Conservation (phyloP, 2,888 invertebrate genomes). For the Macrophya alboannulata region DNA sequence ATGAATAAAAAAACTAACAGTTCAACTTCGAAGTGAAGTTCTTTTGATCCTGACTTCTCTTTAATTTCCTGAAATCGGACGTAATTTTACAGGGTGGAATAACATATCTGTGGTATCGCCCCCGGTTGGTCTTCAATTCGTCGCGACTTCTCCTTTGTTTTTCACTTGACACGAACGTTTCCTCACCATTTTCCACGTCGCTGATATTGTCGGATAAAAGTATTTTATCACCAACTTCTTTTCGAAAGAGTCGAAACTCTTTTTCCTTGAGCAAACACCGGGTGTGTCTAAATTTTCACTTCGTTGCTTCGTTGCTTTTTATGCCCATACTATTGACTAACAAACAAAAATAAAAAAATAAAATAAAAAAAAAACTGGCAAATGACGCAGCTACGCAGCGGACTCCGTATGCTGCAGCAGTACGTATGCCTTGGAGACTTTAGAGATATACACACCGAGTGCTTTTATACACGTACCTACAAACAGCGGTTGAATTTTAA, state of each 20-base stretch:
- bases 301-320: slow-evolving; percentile 9
- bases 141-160: slow-evolving; percentile 1
- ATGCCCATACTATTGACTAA: not conserved
- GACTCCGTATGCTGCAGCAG: not conserved
- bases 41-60: not conserved
- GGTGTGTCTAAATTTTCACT: slow-evolving; percentile 43
- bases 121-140: not conserved
- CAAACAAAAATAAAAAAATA: not conserved
- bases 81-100: slow-evolving; percentile 21
- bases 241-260: slow-evolving; percentile 27
- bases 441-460: not conserved
- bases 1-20: too few species aligned
- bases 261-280: slow-evolving; percentile 40
- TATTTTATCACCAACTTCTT: slow-evolving; percentile 41
- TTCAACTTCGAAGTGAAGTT: not conserved
- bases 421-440: not conserved
- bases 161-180: not conserved
- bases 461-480: not conserved
- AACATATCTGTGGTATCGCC: slow-evolving; percentile 10
- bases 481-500: not conserved
- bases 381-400: not conserved
- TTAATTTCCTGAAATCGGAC: not conserved
- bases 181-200: slow-evolving; percentile 30
- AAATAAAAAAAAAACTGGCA: not conserved
- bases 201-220: slow-evolving; percentile 29